Percentiles rank a stretch among this genome's conserved stretches.
Evolutionary conservation across 2,888 invertebrate genomes (phyloP).

Genomic region (Lamellibrachia columna): DNA sequence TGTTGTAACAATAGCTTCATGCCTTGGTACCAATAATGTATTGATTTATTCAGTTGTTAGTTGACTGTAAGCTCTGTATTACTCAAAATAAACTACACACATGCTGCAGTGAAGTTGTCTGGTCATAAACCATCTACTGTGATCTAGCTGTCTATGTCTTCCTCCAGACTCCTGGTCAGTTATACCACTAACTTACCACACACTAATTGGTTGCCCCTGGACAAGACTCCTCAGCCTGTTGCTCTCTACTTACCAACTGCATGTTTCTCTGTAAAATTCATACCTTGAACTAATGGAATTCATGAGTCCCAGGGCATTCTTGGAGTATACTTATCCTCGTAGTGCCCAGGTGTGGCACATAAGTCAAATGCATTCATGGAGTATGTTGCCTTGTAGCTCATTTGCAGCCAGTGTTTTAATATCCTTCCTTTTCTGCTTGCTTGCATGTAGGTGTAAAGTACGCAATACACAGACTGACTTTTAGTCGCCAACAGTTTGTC

Average conservation of each 20-base stretch:
- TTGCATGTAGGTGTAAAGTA: neutral
- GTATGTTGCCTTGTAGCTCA: neutral
- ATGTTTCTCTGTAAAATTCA: neutral
- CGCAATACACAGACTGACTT: too few species aligned
- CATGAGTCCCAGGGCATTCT: neutral
- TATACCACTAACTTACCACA: neutral
- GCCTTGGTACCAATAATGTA: neutral
- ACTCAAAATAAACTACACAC: neutral
- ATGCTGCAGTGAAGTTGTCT: neutral
- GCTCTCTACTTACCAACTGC: neutral
- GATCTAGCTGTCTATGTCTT: neutral
- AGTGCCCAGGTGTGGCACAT: too few species aligned
- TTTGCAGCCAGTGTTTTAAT: neutral
- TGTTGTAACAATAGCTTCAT: too few species aligned
- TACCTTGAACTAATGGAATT: neutral
- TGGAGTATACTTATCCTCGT: neutral
- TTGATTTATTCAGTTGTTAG: neutral
- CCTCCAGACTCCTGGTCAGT: neutral
- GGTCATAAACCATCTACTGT: neutral
- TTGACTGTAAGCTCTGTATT: neutral
- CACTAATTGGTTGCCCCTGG: neutral
- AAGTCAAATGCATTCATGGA: neutral
- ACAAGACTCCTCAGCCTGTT: neutral
- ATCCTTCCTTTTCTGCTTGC: neutral
- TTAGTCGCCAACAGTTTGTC: too few species aligned